phyloP scores from a whole-genome alignment of 2,888 invertebrate species.

The Globia sparganii region DNA sequence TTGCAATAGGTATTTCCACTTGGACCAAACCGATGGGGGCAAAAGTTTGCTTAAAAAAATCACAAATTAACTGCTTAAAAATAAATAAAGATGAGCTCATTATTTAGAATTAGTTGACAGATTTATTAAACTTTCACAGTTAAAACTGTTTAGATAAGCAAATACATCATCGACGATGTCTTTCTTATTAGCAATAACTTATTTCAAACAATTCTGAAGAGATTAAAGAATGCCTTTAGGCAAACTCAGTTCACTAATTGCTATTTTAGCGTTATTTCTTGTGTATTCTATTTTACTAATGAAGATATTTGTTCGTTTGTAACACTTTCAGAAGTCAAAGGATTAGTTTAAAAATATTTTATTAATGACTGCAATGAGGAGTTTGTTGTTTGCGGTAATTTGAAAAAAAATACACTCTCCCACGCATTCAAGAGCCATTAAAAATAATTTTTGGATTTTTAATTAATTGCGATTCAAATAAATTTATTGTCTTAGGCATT shows the following conservation, averaged over 20 bases:
- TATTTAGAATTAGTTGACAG: conserved; percentile 62
- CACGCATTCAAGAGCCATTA: not conserved
- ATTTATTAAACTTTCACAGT: conserved; percentile 53
- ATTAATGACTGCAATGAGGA: conserved; percentile 8
- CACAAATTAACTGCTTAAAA: conserved; percentile 46
- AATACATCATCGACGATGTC: conserved; percentile 53
- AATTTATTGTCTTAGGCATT: not conserved
- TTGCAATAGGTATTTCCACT: conserved; percentile 16
- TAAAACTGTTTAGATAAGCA: conserved; percentile 34
- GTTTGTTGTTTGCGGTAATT: conserved; percentile 2
- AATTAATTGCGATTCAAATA: not conserved
- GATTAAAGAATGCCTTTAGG: conserved; percentile 47
- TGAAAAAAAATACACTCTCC: conserved; percentile 2
- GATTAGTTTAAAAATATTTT: conserved; percentile 18
- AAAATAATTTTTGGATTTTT: not conserved
- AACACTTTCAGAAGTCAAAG: conserved; percentile 44
- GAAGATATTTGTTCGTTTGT: conserved; percentile 24
- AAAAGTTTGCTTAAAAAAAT: conserved; percentile 23
- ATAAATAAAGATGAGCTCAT: conserved; percentile 59
- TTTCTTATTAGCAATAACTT: conserved; percentile 59
- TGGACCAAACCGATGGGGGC: conserved; percentile 2
- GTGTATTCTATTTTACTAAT: conserved; percentile 35
- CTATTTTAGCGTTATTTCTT: conserved; percentile 38
- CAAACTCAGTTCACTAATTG: conserved; percentile 32
- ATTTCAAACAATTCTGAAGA: conserved; percentile 42